Base-by-base conservation (phyloP, 2,797 vertebrate species). In the Arrhamphus sclerolepis region DNA sequence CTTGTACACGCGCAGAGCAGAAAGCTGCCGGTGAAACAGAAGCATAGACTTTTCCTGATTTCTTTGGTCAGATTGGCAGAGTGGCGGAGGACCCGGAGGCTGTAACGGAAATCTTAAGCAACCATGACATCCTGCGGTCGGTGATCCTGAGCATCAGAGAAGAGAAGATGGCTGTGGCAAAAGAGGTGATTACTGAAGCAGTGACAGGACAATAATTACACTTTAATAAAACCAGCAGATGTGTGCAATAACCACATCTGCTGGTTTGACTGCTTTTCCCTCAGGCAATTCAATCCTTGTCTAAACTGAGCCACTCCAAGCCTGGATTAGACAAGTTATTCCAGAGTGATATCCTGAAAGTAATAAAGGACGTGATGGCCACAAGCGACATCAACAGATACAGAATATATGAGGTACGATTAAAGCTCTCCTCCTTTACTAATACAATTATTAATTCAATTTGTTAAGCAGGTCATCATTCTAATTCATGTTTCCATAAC, bases 351-450 rank as follows among this genome's bases (percentile, higher is more conserved):
- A 81, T 97, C 71, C 57, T 98, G 54, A 83, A 93, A 28, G 93
- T 94, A 48, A 78, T 98, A 65, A 97, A 94, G 80, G 91, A 90
- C 0, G 93, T 98, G 19, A 98, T 98, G 97, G 87, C 89, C 39
- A 91, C 77, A 29, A 97, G 75, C 22, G 97, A 99, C 60, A 20
- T 96, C 0, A 80, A 98, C 80, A 93, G 97, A 24, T 99, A 98
- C 83, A 89, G 98, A 69, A 90, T 98, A 1, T 98, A 99, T 43
- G 97, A 99, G 97, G 98, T 98, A 87, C 22, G 46, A 55, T 58
- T 5, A 55, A 11, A 19, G 6, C 6, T 9, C 20, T 28, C 7
- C 13, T 13, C 4, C 13, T 49, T 41, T 60, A 18, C 46, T 3
- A 9, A 26, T 65, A 2, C 39, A 60, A 24, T 59, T 57, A 8